phyloP scores from a whole-genome alignment of 2,113 vertebrate species.

The Tangachromis dhanisi region DNA sequence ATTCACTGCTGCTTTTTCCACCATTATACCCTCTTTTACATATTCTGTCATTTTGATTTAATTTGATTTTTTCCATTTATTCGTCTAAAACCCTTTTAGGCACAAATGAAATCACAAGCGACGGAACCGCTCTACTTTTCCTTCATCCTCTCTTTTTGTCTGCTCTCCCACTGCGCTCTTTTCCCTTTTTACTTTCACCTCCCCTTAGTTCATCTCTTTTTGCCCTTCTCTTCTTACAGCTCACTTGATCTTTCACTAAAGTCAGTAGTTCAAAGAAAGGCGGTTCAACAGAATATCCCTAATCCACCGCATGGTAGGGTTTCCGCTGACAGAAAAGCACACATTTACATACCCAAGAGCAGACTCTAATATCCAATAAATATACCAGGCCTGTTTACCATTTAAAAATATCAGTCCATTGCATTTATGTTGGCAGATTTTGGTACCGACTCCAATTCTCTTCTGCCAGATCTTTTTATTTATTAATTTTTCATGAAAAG shows the following conservation, averaged over 20 bases:
- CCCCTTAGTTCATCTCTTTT: not conserved
- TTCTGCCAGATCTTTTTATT: not conserved
- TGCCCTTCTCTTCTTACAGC: not conserved
- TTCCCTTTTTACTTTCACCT: not conserved
- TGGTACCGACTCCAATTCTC: not conserved
- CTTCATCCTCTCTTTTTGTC: not conserved
- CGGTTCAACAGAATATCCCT: slow-evolving; percentile 6
- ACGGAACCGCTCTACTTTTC: not conserved
- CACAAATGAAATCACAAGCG: not conserved
- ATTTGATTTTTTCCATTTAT: not conserved
- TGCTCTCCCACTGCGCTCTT: not conserved
- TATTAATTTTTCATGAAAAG: not conserved
- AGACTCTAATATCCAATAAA: slow-evolving; percentile 12
- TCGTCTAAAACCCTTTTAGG: not conserved
- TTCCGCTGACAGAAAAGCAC: not conserved
- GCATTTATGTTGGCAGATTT: not conserved
- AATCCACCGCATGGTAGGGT: slow-evolving; percentile 12
- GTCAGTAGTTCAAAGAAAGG: slow-evolving; percentile 25
- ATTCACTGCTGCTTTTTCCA: not conserved
- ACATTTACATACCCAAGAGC: slow-evolving; percentile 22
- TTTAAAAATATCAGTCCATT: not conserved
- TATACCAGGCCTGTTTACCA: not conserved
- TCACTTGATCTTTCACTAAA: not conserved
- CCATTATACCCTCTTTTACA: not conserved
- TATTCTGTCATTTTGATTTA: not conserved